A percentile compares a stretch with the other conserved stretches of the same genome.
phyloP scores from a whole-genome alignment of 1,140 invertebrate genomes.

The Plodia interpunctella region DNA sequence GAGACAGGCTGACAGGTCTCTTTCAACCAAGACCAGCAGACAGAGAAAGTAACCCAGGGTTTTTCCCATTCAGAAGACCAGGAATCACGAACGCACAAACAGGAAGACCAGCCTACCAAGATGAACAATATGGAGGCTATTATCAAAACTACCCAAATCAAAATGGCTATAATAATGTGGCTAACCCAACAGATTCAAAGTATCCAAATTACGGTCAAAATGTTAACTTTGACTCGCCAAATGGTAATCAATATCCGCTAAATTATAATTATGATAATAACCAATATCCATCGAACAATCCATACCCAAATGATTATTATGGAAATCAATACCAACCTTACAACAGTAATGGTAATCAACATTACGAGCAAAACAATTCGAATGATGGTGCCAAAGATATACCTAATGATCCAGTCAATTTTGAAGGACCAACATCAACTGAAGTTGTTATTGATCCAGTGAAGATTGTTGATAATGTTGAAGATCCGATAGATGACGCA shows the following conservation, averaged over 20 bases:
- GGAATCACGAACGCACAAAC: conserved; percentile 9
- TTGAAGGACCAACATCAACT: not conserved
- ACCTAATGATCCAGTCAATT: conserved; percentile 7
- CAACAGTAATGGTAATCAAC: not conserved
- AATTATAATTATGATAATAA: not conserved
- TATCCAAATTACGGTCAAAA: conserved; percentile 8
- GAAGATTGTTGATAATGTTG: not conserved
- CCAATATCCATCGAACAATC: conserved; percentile 3
- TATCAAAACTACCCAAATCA: conserved; percentile 6
- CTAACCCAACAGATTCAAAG: not conserved
- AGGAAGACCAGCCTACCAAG: not conserved
- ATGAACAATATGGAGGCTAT: not conserved
- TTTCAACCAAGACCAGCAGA: conserved; percentile 29
- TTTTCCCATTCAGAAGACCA: conserved; percentile 9
- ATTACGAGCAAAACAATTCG: conserved; percentile 6
- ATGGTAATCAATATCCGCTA: not conserved
- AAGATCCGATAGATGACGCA: not conserved
- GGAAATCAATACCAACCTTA: not conserved
- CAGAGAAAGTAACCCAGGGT: conserved; percentile 9
- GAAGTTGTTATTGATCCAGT: not conserved
- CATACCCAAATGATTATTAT: not conserved
- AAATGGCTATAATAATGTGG: not conserved
- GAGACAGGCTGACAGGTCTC: conserved; percentile 28
- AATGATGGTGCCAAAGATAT: not conserved
- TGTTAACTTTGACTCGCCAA: not conserved